Evolutionary conservation across 2,797 vertebrate genomes (phyloP), one percentile per base, ranked within the genome.

Genomic region (Phoeniculus purpureus): DNA sequence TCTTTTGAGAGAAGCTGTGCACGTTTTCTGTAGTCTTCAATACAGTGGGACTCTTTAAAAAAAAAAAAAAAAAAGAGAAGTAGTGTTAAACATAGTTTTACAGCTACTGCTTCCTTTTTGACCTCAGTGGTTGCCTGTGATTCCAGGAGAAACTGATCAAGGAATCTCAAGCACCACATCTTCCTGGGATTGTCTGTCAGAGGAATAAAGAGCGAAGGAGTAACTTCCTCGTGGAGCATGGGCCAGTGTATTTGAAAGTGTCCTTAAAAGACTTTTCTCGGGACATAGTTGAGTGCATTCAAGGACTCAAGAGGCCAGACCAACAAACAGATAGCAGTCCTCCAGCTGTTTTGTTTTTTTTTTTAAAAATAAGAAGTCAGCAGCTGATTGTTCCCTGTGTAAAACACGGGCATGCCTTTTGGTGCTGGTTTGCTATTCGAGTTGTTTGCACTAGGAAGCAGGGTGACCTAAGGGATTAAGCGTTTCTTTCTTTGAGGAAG

Each of bases 241-340:
- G 85, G 79, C 72, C 52, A 55, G 37, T 89, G 12, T 87, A 60
- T 87, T 93, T 89, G 82, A 5, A 18, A 92, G 50, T 90, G 92
- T 93, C 92, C 93, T 94, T 90, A 94, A 90, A 96, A 90, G 81
- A 92, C 93, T 94, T 95, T 75, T 76, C 73, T 86, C 85, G 81
- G 60, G 64, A 72, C 52, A 73, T 62, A 87, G 58, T 60, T 0
- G 0, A 82, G 75, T 66, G 62, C 34, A 72, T 90, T 87, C 66
- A 89, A 82, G 59, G 87, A 55, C 61, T 37, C 34, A 34, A 91
- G 89, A 91, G 87, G 64, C 50, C 66, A 89, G 79, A 92, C 70
- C 65, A 81, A 66, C 70, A 84, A 89, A 87, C 18, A 67, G 45
- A 27, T 85, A 89, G 31, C 60, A 48, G 34, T 92, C 56, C 27